Base-by-base conservation (phyloP, 2,888 invertebrate genomes). In the Nemoura dubitans region DNA sequence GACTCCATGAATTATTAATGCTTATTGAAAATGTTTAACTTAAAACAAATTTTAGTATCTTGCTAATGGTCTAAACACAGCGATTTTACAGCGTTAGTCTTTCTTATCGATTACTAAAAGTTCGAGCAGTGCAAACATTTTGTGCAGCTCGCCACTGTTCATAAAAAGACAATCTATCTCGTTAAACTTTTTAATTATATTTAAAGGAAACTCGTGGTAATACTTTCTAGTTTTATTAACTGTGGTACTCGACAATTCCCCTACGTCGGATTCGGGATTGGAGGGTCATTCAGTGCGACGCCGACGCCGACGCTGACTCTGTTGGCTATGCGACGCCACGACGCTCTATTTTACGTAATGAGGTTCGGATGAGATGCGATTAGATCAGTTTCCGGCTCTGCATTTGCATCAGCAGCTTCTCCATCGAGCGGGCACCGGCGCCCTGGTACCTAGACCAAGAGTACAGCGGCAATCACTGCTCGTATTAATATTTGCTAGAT, bases 321-420 rank as follows among this genome's bases (percentile, higher is more conserved):
- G 21, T 21, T 59, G 59, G 59, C 59, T 59, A 21, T 59, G 2
- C 59, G 59, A 59, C 59, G 59, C 59, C 59, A 59, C 59, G 59
- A 21, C 59, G 59, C 59, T 59, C 59, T 59, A 59, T 59, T 59
- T 59, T 59, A 59, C 59, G 59, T 59, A 59, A 59, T 59, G 59
- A 59, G 59, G 59, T 59, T 59, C 59, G 59, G 59, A 59, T 59
- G 59, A 21, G 59, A 59, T 59, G 21, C 59, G 59, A 59, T 59
- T 59, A 59, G 59, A 59, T 59, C 59, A 59, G 59, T 59, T 59
- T 59, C 59, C 59, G 59, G 59, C 59, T 59, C 59, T 59, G 59
- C 10, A 59, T 59, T 59, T 59, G 14, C 59, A 59, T 59, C 59
- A 59, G 59, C 59, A 59, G 59, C 59, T n/a, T n/a, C n/a, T n/a